These are phyloP conservation scores for Moxostoma hubbsi DNA, from an alignment of 2,797 vertebrate genomes.

Conservation along the genomic window DNA sequence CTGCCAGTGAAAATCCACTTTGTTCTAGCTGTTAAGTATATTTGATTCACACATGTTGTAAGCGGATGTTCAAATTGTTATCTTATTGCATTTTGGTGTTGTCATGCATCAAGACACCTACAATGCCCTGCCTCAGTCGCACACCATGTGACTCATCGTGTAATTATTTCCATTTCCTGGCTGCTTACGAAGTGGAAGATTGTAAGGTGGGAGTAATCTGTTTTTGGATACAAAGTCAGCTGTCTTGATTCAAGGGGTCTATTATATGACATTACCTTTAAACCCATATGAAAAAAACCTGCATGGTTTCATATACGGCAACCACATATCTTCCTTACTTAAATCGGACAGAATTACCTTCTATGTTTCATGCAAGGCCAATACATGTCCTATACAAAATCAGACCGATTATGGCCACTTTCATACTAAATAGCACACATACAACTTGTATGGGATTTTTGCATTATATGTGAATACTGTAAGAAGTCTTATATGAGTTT, in stretches of 20 bases:
- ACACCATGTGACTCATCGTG: background rate
- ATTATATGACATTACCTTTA: background rate
- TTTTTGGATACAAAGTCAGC: conserved; percentile 8
- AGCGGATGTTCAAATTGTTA: conserved; percentile 33
- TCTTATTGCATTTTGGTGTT: conserved; percentile 8
- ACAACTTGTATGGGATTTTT: background rate
- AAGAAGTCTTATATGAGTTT: background rate
- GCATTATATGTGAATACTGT: background rate
- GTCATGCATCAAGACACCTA: background rate
- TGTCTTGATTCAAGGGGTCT: background rate
- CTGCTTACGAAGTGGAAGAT: conserved; percentile 1
- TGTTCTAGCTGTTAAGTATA: background rate
- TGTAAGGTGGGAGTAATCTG: conserved; percentile 46
- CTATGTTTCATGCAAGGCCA: background rate
- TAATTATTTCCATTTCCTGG: conserved; percentile 61
- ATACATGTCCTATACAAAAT: background rate
- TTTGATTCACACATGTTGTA: conserved; percentile 1
- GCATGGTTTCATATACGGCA: background rate
- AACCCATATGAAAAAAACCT: conserved; percentile 2
- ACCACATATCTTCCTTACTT: conserved; percentile 3
- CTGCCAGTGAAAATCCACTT: conserved; percentile 9
- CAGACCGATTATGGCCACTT: background rate
- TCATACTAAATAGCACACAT: conserved; percentile 10
- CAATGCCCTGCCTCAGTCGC: background rate
- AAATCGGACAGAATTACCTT: too few relatives aligned